Base-by-base conservation (phyloP, 2,113 vertebrate species). In the Macaca mulatta region DNA sequence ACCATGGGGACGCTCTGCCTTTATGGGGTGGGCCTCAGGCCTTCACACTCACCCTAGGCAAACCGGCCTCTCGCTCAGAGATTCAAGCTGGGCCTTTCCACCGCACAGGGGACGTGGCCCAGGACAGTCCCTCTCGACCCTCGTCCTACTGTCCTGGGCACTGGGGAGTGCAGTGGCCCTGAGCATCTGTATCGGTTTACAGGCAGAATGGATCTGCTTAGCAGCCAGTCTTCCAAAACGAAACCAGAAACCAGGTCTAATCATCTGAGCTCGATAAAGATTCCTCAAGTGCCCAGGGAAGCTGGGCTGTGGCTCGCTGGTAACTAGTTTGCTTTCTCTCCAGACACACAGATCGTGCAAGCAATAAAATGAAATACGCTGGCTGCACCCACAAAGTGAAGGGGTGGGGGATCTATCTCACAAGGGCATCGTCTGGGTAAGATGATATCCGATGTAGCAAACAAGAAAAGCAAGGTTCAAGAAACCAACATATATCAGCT, bases 211-310 rank as follows among this genome's bases (percentile, higher is more conserved):
- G 97, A 97, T 98, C 97, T 87, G 98, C 97, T 97, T 92, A 93
- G 98, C 98, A 96, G 93, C 80, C 88, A 30, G 93, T 67, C 96
- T 98, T 98, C 97, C 98, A 98, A 96, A 98, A 96, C 55, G 98
- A 98, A 99, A 98, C 95, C 92, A 97, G 97, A 98, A 98, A 98
- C 98, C 98, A 92, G 98, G 97, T 93, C 98, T 98, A 98, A 98
- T 98, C 97, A 94, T 91, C n/a, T 57, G 97, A 95, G 98, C 97
- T 96, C 92, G 93, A 98, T 88, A 98, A 98, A 98, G 98, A 97
- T 96, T 98, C 80, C 94, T 93, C 83, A 32, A 96, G 98, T 92
- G 97, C 98, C 98, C 91, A 85, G 97, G 91, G 82, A 69, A 93
- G 89, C 93, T 13, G 1, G 74, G 91, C 43, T 48, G 84, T n/a